A percentile compares a stretch with the other conserved stretches of the same genome.
phyloP scores from a whole-genome alignment of 1,140 invertebrate genomes.

The Apocrypta bakeri region DNA sequence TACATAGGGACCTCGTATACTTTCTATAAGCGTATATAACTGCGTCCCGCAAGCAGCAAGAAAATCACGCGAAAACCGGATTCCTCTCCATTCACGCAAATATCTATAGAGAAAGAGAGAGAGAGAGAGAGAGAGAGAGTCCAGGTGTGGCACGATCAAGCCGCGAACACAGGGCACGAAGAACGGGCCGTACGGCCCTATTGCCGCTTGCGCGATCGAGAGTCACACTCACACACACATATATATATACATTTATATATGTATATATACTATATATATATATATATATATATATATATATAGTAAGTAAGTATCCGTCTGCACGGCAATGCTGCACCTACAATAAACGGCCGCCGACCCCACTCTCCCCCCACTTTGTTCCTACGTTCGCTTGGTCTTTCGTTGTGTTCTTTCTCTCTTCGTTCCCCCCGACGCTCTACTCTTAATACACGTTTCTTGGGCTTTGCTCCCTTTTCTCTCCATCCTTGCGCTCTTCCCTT shows the following conservation, averaged over 20 bases:
- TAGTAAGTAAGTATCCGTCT: neutral
- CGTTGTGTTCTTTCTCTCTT: slow-evolving; percentile 42
- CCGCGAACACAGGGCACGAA: neutral
- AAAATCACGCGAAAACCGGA: neutral
- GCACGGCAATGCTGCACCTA: slow-evolving; percentile 56
- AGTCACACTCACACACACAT: neutral
- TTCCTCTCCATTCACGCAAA: neutral
- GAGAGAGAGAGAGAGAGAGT: neutral
- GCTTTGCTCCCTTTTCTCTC: slow-evolving; percentile 27
- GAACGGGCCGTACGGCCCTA: neutral
- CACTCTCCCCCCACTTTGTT: slow-evolving; percentile 35
- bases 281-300: neutral
- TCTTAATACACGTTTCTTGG: neutral
- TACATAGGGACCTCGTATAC: no score
- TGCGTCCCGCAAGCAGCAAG: neutral
- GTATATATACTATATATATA: neutral
- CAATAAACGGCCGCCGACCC: slow-evolving; percentile 62
- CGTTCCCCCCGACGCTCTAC: slow-evolving; percentile 22
- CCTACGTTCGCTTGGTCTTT: slow-evolving; percentile 5
- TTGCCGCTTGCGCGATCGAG: neutral
- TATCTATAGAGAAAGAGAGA: no score
- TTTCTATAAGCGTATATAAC: no score
- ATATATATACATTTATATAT: neutral
- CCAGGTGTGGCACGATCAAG: neutral
- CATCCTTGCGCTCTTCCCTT: slow-evolving; percentile 33